Percentiles rank a stretch among this genome's conserved stretches.
Evolutionary conservation across 2,888 invertebrate genomes (phyloP).

Genomic region (Aromia moschata): DNA sequence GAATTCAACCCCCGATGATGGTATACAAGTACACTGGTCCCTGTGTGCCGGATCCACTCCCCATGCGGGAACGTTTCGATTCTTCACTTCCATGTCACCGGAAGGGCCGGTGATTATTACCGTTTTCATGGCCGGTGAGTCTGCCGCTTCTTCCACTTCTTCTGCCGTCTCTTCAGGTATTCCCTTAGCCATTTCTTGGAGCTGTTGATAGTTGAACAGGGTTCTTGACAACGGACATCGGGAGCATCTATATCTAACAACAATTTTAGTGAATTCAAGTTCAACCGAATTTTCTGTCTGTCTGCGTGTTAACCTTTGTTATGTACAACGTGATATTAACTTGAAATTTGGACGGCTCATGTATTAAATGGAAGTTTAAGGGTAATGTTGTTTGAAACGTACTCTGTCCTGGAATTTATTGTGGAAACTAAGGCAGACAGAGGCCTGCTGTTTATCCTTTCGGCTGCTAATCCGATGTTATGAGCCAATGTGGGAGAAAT

Average conservation of each 20-base stretch:
- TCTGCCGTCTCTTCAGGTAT: conserved; percentile 57
- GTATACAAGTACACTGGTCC: conserved; percentile 56
- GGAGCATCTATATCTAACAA: conserved; percentile 38
- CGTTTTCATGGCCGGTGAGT: conserved; percentile 44
- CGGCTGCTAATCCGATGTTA: conserved; percentile 61
- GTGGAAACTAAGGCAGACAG: conserved; percentile 56
- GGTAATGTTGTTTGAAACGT: no score
- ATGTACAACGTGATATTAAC: no score
- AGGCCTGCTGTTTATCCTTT: conserved; percentile 53
- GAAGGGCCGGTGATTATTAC: conserved; percentile 51
- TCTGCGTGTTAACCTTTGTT: no score
- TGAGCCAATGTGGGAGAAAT: conserved; percentile 62
- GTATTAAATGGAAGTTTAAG: no score
- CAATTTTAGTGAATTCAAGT: no score
- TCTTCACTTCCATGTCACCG: conserved; percentile 52
- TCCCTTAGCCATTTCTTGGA: conserved; percentile 59
- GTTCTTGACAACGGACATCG: conserved; percentile 55
- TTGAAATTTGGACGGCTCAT: no score
- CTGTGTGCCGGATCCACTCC: conserved; percentile 41
- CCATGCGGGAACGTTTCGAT: conserved; percentile 45
- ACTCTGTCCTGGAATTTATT: conserved; percentile 55
- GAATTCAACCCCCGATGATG: conserved; percentile 51
- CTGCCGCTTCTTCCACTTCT: conserved; percentile 45
- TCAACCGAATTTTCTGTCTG: no score
- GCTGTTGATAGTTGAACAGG: conserved; percentile 56